A percentile compares a stretch with the other conserved stretches of the same genome.
phyloP scores from a whole-genome alignment of 1,140 invertebrate species.

The Centruroides sculpturatus region DNA sequence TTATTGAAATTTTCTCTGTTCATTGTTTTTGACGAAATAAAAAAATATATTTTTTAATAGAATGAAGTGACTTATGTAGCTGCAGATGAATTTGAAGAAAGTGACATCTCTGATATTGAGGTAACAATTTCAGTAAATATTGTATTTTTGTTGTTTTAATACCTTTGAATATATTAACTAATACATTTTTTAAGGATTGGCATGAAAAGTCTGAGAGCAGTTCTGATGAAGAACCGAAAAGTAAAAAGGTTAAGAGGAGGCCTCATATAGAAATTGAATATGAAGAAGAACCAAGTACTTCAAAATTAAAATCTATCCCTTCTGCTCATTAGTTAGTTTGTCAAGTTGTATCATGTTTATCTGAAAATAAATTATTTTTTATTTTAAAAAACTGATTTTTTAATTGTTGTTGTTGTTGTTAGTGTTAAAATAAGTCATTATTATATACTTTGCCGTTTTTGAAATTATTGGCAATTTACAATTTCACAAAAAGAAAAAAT shows the following conservation, averaged over 20 bases:
- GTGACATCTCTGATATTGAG: slow-evolving; percentile 15
- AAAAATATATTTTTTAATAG: not conserved
- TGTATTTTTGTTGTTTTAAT: not conserved
- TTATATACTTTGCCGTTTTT: too few species aligned
- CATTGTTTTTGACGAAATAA: not conserved
- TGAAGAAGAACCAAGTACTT: slow-evolving; percentile 8
- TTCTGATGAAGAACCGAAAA: slow-evolving; percentile 6
- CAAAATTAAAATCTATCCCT: too few species aligned
- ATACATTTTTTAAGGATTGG: not conserved
- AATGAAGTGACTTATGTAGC: slow-evolving; percentile 15
- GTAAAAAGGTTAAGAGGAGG: slow-evolving; percentile 3
- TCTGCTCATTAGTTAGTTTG: too few species aligned
- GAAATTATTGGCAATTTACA: too few species aligned
- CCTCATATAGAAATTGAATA: slow-evolving; percentile 19
- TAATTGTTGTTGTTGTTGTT: too few species aligned
- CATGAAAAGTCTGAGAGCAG: slow-evolving; percentile 1
- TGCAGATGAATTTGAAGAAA: slow-evolving; percentile 21
- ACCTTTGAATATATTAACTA: not conserved
- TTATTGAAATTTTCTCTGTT: too few species aligned
- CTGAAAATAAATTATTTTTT: too few species aligned
- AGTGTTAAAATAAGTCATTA: too few species aligned
- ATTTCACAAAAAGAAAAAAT: too few species aligned
- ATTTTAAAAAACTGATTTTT: too few species aligned
- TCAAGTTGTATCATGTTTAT: too few species aligned
- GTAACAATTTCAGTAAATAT: not conserved